Evolutionary conservation across 2,888 invertebrate genomes (phyloP), one percentile per base, ranked within the genome.

Genomic region (Gortyna flavago): DNA sequence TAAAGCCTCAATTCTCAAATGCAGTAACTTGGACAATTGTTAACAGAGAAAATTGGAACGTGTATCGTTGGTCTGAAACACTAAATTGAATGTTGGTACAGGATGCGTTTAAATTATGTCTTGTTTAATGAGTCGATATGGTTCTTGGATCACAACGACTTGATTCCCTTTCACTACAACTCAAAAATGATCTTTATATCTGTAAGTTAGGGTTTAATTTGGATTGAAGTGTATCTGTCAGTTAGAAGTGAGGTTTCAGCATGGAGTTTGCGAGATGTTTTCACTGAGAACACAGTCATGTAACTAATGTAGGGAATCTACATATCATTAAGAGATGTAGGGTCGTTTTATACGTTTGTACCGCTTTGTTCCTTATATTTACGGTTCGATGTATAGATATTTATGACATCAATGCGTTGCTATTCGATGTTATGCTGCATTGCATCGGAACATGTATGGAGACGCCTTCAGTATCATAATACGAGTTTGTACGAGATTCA

Each of bases 281-380:
- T 93, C 95, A 95, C 96, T 89, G 94, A 91, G 96, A 96, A 96
- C 96, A 96, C 94, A 95, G 95, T 92, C 96, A 95, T 96, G 96
- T 96, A 95, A 95, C 96, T 96, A 96, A 96, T 96, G 96, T 95
- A 93, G 93, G 87, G 96, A 96, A 96, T 96, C 96, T 96, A 96
- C 96, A 96, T 96, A 96, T 96, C 96, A 96, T 96, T 96, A 96
- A 96, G 95, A 96, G 96, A 96, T 96, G 96, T 96, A 93, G 95
- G 92, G 92, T 93, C 94, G 93, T 93, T 93, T 93, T 95, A 92
- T 95, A 95, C 95, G 96, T 95, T 95, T 96, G 96, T 96, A 95
- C 92, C 94, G 95, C 95, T 96, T 96, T 96, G 96, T 96, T 94
- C 92, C 90, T 91, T 95, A 95, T 95, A 96, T 96, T 96, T 95